Evolutionary conservation across 2,888 invertebrate species (phyloP).

Genomic region (Caenorhabditis becei): DNA sequence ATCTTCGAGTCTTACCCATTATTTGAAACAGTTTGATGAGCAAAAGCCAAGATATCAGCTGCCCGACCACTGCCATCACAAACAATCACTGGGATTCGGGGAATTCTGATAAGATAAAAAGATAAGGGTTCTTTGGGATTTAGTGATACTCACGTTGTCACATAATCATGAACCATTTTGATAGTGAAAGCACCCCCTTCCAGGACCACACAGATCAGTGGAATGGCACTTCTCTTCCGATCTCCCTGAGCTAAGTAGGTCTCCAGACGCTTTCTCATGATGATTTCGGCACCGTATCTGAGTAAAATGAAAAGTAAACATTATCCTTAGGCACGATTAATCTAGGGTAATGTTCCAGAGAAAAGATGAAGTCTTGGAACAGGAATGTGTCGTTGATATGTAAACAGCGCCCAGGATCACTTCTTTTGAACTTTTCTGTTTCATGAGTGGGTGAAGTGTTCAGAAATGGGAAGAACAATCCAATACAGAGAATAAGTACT

Average conservation of each 20-base stretch:
- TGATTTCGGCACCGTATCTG: conserved; percentile 87
- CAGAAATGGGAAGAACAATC: no score
- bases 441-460: no score
- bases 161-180: conserved; percentile 95
- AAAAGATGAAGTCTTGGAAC: no score
- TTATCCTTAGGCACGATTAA: no score
- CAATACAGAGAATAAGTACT: no score
- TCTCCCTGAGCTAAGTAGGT: conserved; percentile 85
- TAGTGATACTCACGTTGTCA: conserved; percentile 85
- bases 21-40: conserved; percentile 87
- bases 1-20: conserved; percentile 66
- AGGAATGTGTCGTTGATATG: no score
- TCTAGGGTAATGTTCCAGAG: no score
- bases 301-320: no score
- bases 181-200: conserved; percentile 98
- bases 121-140: neutral
- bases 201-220: conserved; percentile 96
- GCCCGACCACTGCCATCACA: conserved; percentile 90
- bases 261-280: conserved; percentile 93
- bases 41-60: conserved; percentile 95
- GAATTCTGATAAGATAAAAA: no score
- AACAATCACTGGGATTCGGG: conserved; percentile 88
- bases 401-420: no score
- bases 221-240: conserved; percentile 61
- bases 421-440: no score